phyloP scores from a whole-genome alignment of 1,140 invertebrate species.

The Ips typographus region DNA sequence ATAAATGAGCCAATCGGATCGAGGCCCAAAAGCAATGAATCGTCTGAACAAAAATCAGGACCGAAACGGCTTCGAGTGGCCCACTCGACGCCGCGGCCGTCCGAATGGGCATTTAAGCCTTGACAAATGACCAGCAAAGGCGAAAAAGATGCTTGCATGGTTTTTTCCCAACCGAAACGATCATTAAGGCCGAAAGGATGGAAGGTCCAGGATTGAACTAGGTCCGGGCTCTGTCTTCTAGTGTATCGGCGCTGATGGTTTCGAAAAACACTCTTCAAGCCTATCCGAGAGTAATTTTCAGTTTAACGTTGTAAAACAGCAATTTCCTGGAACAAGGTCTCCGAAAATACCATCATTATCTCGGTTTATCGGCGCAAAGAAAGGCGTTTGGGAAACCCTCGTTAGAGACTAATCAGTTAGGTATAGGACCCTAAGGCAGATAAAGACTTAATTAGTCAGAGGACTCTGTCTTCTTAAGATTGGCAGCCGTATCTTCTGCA shows the following conservation, averaged over 20 bases:
- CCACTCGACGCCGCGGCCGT: constrained; percentile 22
- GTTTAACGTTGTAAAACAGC: constrained; percentile 24
- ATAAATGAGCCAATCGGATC: constrained; percentile 17
- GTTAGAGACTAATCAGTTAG: constrained; percentile 26
- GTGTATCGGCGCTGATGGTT: not conserved
- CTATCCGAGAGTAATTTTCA: constrained; percentile 14
- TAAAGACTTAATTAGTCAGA: constrained; percentile 30
- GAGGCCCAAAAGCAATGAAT: constrained; percentile 26
- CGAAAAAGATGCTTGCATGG: constrained; percentile 6
- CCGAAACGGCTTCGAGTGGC: constrained; percentile 24
- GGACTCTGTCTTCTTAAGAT: constrained; percentile 14
- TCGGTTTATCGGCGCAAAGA: constrained; percentile 13
- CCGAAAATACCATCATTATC: constrained; percentile 19
- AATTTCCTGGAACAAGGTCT: constrained; percentile 19
- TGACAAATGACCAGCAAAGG: constrained; percentile 27
- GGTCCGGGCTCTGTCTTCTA: not conserved
- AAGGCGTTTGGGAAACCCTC: constrained; percentile 20
- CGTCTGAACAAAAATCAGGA: constrained; percentile 24
- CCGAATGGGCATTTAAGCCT: constrained; percentile 18
- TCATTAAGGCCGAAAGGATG: constrained; percentile 8
- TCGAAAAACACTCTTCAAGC: not conserved
- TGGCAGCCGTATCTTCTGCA: constrained; percentile 11
- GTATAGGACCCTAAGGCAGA: constrained; percentile 14
- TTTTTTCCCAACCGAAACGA: constrained; percentile 2
- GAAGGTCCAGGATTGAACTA: not conserved